A percentile compares a stretch with the other conserved stretches of the same genome.
phyloP scores from a whole-genome alignment of 1,140 invertebrate genomes.

The Drosophila hydei region DNA sequence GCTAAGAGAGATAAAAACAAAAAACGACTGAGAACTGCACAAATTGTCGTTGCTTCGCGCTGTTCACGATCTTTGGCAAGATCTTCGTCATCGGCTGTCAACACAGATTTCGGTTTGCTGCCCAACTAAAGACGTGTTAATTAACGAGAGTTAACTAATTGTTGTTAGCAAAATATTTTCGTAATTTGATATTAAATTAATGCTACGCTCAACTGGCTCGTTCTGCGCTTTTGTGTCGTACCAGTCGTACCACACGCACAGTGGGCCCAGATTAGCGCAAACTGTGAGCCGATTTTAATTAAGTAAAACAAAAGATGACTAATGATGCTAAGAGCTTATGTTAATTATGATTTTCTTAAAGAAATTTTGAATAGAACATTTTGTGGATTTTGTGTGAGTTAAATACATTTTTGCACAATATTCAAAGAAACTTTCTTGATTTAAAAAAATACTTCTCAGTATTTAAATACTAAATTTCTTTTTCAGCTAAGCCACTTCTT shows the following conservation, averaged over 20 bases:
- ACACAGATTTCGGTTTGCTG: conserved; percentile 77
- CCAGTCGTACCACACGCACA: conserved; percentile 35
- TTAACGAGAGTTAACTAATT: conserved; percentile 84
- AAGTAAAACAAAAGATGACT: conserved; percentile 2
- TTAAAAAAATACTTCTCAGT: too few species aligned
- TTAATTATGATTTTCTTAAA: neutral
- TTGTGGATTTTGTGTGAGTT: too few species aligned
- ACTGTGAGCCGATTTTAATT: neutral
- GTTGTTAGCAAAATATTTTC: conserved; percentile 84
- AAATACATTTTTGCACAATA: too few species aligned
- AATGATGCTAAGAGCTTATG: neutral
- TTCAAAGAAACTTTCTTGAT: too few species aligned
- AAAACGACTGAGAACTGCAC: neutral
- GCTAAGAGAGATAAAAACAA: neutral
- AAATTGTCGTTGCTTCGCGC: conserved; percentile 9
- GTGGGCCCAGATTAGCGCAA: conserved; percentile 19
- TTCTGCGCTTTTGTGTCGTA: conserved; percentile 74
- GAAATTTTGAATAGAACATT: too few species aligned
- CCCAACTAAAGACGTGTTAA: conserved; percentile 80
- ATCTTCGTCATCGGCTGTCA: conserved; percentile 66
- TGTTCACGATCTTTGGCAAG: conserved; percentile 15
- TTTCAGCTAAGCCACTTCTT: too few species aligned
- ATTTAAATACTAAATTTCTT: neutral
- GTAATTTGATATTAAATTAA: conserved; percentile 84
- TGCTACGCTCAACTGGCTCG: conserved; percentile 77